These are phyloP conservation scores for Isurus oxyrinchus DNA, from an alignment of 2,113 vertebrate species.

Conservation along the genomic window DNA sequence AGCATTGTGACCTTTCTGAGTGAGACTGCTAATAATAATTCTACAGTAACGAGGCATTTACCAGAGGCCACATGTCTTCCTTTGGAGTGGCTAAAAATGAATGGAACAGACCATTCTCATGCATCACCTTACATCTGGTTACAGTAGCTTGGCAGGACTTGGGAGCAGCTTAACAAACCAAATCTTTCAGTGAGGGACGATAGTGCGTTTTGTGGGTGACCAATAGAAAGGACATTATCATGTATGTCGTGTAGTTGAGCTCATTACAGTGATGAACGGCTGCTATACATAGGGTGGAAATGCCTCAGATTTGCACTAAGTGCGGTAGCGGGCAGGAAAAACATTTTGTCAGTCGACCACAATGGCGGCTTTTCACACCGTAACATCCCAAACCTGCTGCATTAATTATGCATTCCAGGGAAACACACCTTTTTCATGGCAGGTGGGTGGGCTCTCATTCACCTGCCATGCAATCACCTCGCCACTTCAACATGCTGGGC, in stretches of 20 bases:
- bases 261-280: background rate
- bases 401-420: too few relatives aligned
- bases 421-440: too few relatives aligned
- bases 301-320: too few relatives aligned
- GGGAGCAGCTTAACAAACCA: background rate
- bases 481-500: too few relatives aligned
- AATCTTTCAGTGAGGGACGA: background rate
- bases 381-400: too few relatives aligned
- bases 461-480: too few relatives aligned
- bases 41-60: background rate
- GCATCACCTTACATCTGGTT: background rate
- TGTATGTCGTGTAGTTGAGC: background rate
- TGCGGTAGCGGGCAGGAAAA: too few relatives aligned
- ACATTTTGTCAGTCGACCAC: too few relatives aligned
- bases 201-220: background rate
- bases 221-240: background rate
- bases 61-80: background rate
- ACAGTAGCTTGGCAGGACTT: background rate
- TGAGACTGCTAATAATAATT: background rate
- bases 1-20: background rate
- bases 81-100: background rate
- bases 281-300: background rate
- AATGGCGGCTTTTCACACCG: too few relatives aligned
- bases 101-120: background rate
- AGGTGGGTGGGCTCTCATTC: too few relatives aligned